phyloP scores from a whole-genome alignment of 1,140 invertebrate species.

The Pomacea maculata region DNA sequence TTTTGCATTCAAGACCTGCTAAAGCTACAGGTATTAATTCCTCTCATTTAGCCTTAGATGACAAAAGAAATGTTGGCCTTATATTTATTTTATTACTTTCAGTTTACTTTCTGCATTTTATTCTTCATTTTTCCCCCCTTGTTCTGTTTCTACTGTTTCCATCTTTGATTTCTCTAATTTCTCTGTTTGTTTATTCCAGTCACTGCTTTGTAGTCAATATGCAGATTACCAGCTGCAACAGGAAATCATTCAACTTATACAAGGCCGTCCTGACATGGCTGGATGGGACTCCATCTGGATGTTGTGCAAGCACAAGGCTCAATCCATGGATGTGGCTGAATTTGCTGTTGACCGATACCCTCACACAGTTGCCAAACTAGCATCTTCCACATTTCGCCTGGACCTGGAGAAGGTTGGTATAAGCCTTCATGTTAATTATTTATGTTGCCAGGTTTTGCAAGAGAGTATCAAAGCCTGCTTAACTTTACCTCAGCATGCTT shows the following conservation, averaged over 20 bases:
- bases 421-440: background rate
- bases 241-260: slow-evolving; percentile 9
- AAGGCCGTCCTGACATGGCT: slow-evolving; percentile 2
- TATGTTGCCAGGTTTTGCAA: background rate
- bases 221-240: background rate
- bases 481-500: too few relatives aligned
- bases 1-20: slow-evolving; percentile 37
- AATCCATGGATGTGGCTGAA: slow-evolving; percentile 24
- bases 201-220: slow-evolving; percentile 33
- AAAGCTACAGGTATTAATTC: slow-evolving; percentile 35
- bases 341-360: slow-evolving; percentile 29
- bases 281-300: slow-evolving; percentile 31
- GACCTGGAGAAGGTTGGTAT: slow-evolving; percentile 26
- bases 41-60: too few relatives aligned
- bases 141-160: too few relatives aligned
- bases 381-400: slow-evolving; percentile 1
- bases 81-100: too few relatives aligned
- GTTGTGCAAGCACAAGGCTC: slow-evolving; percentile 22
- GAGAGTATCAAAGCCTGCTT: background rate
- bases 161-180: background rate
- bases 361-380: slow-evolving; percentile 23
- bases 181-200: slow-evolving; percentile 29
- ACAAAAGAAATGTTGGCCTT: too few relatives aligned
- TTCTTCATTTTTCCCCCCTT: too few relatives aligned
- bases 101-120: too few relatives aligned